A percentile compares a stretch with the other conserved stretches of the same genome.
Evolutionary conservation across 2,888 invertebrate genomes (phyloP).

Genomic region (Meganola albula): DNA sequence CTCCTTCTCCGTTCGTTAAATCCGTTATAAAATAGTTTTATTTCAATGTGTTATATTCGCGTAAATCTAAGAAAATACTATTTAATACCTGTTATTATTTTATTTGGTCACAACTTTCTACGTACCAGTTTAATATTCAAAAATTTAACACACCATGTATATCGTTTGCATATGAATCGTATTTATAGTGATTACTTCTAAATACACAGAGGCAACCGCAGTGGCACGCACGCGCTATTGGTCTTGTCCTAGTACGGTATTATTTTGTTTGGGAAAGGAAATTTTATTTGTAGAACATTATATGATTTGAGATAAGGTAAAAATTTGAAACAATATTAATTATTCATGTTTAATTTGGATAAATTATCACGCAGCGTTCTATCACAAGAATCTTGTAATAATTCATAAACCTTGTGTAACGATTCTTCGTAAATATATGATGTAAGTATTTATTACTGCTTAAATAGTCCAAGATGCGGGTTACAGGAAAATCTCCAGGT

Average conservation of each 20-base stretch:
- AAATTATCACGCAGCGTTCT: too few species aligned
- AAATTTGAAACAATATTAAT: background rate
- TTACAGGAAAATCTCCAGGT: too few species aligned
- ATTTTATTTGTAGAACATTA: background rate
- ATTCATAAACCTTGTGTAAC: background rate
- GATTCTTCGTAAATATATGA: background rate
- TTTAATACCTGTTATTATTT: too few species aligned
- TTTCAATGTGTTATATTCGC: too few species aligned
- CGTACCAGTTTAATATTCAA: too few species aligned
- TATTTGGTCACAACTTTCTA: too few species aligned
- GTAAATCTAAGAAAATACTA: too few species aligned
- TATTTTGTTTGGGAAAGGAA: background rate
- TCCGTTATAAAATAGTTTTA: too few species aligned
- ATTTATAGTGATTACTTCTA: conserved; percentile 39
- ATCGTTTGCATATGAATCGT: conserved; percentile 31
- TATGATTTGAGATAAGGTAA: background rate
- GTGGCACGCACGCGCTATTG: conserved; percentile 26
- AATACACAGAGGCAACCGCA: conserved; percentile 37
- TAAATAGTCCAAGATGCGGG: too few species aligned
- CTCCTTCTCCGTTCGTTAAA: too few species aligned
- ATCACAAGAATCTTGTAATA: too few species aligned
- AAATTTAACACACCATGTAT: conserved; percentile 40
- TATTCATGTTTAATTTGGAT: too few species aligned
- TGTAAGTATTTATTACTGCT: background rate
- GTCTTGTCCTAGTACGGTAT: conserved; percentile 12